These are phyloP conservation scores for Andrena fulva DNA, from an alignment of 2,888 invertebrate species.

Conservation along the genomic window DNA sequence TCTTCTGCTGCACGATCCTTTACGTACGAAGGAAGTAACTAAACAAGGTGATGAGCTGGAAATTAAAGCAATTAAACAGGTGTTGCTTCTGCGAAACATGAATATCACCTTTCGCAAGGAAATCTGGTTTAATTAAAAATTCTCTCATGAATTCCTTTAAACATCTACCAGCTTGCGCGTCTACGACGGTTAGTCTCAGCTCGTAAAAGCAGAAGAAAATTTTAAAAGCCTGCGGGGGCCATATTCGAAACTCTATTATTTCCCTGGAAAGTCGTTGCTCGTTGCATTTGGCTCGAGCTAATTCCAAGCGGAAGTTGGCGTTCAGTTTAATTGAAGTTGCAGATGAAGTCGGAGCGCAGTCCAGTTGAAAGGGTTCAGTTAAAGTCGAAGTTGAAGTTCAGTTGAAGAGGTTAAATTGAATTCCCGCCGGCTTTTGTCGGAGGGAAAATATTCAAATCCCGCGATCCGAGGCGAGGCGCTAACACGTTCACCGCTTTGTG, in stretches of 20 bases:
- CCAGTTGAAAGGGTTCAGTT: background rate
- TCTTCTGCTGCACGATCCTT: background rate
- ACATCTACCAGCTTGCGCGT: background rate
- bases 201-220: background rate
- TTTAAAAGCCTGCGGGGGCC: background rate
- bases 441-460: background rate
- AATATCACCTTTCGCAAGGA: conserved; percentile 17
- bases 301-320: conserved; percentile 2
- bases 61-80: conserved; percentile 21
- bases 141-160: background rate
- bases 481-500: conserved; percentile 1
- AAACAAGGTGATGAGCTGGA: background rate
- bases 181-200: background rate
- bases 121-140: conserved; percentile 16
- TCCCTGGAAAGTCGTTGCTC: background rate
- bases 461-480: background rate
- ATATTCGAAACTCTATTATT: background rate
- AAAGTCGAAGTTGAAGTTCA: conserved; percentile 2
- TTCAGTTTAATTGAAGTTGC: conserved; percentile 4
- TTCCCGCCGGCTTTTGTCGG: background rate
- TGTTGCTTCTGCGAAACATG: background rate
- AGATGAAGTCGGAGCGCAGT: background rate
- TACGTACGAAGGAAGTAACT: background rate
- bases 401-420: background rate
- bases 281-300: background rate